Evolutionary conservation across 2,113 vertebrate species (phyloP), one percentile per base, ranked within the genome.

Genomic region (Heteronetta atricapilla): DNA sequence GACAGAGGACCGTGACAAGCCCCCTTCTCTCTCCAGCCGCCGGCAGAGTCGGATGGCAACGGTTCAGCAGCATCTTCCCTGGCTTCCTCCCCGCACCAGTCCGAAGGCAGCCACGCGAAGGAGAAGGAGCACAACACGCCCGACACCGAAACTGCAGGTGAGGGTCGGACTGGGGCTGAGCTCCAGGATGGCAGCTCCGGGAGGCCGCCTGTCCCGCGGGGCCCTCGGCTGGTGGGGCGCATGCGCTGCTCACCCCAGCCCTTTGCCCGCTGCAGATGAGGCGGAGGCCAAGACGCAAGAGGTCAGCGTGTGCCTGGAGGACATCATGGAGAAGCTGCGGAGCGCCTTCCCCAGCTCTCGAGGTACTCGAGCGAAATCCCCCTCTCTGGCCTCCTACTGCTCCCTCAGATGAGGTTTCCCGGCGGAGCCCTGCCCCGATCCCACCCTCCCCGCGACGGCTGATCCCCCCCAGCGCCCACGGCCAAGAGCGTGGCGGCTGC

Each of bases 301-400:
- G 69, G 99, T 99, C 33, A 99, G 99, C 56, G 86, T 99, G 93
- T 99, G 99, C 96, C 98, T 99, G 85, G 99, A 99, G 95, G 99
- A 99, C 92, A 99, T 99, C 82, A 99, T 99, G 95, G 99, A 99
- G 97, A 99, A 99, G 96, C 98, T 99, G 96, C 98, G 98, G 81
- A 99, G 99, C 56, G 98, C 99, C 96, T 99, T 99, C 96, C 99
- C 99, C 68, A 98, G 31, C 84, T 97, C 98, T 60, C 93, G 83
- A 97, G 98, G 98, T 97, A 98, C 95, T 88, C 94, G 93, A 87
- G 86, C 90, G 94, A 95, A 97, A 90, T 91, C 96, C 23, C 92
- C 96, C 18, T 95, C 97, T 72, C 77, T 97, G 53, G 60, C 96
- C 86, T 97, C 96, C 63, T 95, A 74, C 95, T 96, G 92, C 89